These are phyloP conservation scores for Volucella inflata DNA, from an alignment of 2,888 invertebrate genomes.

Conservation along the genomic window DNA sequence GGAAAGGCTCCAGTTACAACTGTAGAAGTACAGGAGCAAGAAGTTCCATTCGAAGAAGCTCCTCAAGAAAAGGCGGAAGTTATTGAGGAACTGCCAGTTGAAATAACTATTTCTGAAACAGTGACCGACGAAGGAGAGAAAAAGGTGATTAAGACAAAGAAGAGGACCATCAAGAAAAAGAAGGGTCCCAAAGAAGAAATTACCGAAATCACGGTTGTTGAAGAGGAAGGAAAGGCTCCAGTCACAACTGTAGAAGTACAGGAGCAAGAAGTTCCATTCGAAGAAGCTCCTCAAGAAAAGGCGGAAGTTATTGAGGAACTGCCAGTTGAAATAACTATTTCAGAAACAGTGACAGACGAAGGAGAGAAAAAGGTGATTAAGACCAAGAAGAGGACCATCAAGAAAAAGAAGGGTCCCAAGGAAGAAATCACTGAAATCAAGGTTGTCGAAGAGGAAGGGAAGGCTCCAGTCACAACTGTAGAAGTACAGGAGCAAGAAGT, in stretches of 20 bases:
- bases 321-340: conserved; percentile 82
- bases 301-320: conserved; percentile 80
- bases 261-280: conserved; percentile 70
- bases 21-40: no score
- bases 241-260: conserved; percentile 77
- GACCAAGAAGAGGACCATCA: conserved; percentile 80
- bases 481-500: conserved; percentile 41
- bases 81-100: conserved; percentile 80
- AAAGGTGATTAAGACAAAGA: conserved; percentile 81
- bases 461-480: conserved; percentile 79
- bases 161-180: conserved; percentile 76
- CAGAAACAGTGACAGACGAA: conserved; percentile 82
- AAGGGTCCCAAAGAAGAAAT: conserved; percentile 81
- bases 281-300: conserved; percentile 77
- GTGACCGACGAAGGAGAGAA: conserved; percentile 74
- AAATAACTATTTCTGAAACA: conserved; percentile 77
- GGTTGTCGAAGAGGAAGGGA: conserved; percentile 80
- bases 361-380: conserved; percentile 80
- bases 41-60: conserved; percentile 76
- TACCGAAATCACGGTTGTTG: conserved; percentile 82
- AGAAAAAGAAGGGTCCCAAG: conserved; percentile 81
- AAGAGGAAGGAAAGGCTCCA: conserved; percentile 83
- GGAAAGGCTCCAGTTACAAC: conserved; percentile 79
- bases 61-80: conserved; percentile 73
- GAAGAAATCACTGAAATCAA: conserved; percentile 81